Percentiles rank a stretch among this genome's conserved stretches.
Conservation (phyloP, 92 coral and sea anemone genomes). For the Epizoanthus rinbou region DNA sequence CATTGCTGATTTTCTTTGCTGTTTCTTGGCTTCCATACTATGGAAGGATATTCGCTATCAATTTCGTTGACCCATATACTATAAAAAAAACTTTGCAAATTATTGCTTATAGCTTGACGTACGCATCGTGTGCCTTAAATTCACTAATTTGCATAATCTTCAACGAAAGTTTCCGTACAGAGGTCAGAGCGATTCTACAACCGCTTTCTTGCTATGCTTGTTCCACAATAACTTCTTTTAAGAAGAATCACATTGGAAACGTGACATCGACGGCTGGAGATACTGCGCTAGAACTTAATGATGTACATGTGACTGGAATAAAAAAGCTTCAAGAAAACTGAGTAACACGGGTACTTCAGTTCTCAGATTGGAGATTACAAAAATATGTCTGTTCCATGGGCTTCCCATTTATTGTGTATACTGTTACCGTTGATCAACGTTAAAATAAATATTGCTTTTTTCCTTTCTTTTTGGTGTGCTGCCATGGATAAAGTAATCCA, state of each 20-base stretch:
- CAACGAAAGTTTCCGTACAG: not conserved
- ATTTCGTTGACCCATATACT: too few species aligned
- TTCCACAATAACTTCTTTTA: not conserved
- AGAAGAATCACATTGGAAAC: not conserved
- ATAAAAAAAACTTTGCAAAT: too few species aligned
- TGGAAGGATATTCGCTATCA: too few species aligned
- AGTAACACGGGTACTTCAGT: not conserved
- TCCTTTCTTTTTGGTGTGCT: too few species aligned
- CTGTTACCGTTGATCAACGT: too few species aligned
- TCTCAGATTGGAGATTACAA: too few species aligned
- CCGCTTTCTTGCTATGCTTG: not conserved
- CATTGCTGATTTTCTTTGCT: too few species aligned
- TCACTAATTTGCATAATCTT: not conserved
- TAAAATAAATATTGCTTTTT: too few species aligned
- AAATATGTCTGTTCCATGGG: not conserved
- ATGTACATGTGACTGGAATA: not conserved
- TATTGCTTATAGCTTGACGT: not conserved
- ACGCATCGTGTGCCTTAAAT: not conserved
- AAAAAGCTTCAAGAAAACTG: not conserved
- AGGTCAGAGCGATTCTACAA: not conserved
- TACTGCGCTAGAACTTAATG: not conserved
- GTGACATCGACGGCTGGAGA: not conserved
- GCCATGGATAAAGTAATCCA: too few species aligned
- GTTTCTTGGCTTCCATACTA: too few species aligned
- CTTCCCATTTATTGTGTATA: too few species aligned